Base-by-base conservation (phyloP, 2,113 vertebrate species). In the Myotis lucifugus region DNA sequence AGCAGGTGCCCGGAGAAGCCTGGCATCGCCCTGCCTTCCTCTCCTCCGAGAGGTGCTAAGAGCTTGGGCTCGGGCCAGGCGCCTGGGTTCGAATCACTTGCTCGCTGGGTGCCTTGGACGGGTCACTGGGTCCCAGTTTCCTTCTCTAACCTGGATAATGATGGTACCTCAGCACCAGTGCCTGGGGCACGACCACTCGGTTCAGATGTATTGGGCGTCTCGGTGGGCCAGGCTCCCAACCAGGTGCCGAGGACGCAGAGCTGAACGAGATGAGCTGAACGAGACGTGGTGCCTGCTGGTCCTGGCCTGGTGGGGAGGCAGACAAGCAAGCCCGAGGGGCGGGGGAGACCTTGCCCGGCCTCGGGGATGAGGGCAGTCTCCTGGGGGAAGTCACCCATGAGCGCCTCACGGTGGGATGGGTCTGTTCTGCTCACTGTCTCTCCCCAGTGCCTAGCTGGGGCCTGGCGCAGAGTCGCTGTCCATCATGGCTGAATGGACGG, bases 221-320 rank as follows among this genome's bases (percentile, higher is more conserved):
- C 2, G 23, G 19, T 42, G 52, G 1, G 8, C 42, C 70, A 40
- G 56, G 59, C n/a, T 32, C 15, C 2, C 3, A 21, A 0, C 21
- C 46, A 25, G 27, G 29, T 0, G 2, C 72, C 17, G 2, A 73
- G 48, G 70, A n/a, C 5, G 4, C 9, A 1, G 76, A 25, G 25
- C 8, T 29, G 61, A 48, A 11, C 7, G 2, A 37, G n/a, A 5
- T n/a, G n/a, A n/a, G n/a, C n/a, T n/a, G n/a, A n/a, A n/a, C 0
- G 0, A 37, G n/a, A 5, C 0, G 0, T 3, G 34, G 18, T 10
- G 19, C 46, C 27, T 74, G 77, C 56, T 14, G 2, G 10, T 21
- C 56, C n/a, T 27, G 34, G 74, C 9, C 82, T 2, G 12, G 8
- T 10, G 29, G 29, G 54, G 29, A 84, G 66, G 59, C 76, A 32